A percentile compares a stretch with the other conserved stretches of the same genome.
Conservation (phyloP, 2,888 invertebrate species). For the Dorcus parallelipipedus region DNA sequence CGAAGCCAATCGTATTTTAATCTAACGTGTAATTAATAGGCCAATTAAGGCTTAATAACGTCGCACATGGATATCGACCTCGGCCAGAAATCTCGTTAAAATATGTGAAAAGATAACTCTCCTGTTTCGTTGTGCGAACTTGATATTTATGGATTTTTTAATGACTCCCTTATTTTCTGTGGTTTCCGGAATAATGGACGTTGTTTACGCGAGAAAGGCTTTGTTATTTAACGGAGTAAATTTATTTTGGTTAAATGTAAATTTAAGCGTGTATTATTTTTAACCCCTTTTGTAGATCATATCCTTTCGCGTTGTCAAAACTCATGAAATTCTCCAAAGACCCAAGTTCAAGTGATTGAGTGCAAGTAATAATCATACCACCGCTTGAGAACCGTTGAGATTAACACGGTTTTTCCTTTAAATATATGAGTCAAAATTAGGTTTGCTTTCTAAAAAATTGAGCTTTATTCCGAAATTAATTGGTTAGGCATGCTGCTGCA, state of each 20-base stretch:
- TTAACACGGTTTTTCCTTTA: too few relatives aligned
- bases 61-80: not conserved
- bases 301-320: too few relatives aligned
- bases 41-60: slow-evolving; percentile 11
- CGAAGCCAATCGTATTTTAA: slow-evolving; percentile 15
- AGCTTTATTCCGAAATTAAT: not conserved
- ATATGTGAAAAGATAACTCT: not conserved
- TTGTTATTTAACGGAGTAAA: not conserved
- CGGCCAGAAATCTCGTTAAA: not conserved
- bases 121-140: not conserved
- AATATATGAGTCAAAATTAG: too few relatives aligned
- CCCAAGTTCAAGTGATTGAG: too few relatives aligned
- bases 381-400: too few relatives aligned
- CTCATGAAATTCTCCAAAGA: too few relatives aligned
- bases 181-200: too few relatives aligned
- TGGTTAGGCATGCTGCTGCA: too few relatives aligned
- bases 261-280: too few relatives aligned
- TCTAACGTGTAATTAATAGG: slow-evolving; percentile 15
- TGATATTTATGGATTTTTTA: not conserved
- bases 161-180: not conserved
- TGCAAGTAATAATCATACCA: too few relatives aligned
- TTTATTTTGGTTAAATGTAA: not conserved
- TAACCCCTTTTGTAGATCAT: too few relatives aligned
- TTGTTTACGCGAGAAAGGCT: too few relatives aligned
- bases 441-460: not conserved